Evolutionary conservation across 2,797 vertebrate species (phyloP).

Genomic region (Dallia pectoralis): DNA sequence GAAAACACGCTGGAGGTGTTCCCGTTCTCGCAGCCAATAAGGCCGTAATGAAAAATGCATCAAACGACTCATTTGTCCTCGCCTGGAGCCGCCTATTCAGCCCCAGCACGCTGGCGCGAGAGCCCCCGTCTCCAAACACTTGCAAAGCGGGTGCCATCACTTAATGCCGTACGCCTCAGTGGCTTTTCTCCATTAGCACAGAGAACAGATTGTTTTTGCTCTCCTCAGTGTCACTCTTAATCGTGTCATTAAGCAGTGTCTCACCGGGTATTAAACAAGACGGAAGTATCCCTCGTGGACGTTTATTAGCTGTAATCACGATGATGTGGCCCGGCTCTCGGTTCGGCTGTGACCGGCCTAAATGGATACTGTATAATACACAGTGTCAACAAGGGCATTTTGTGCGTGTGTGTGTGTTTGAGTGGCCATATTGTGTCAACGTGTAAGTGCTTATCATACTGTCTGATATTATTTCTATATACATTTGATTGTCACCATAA

Average conservation of each 20-base stretch:
- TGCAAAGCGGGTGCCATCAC: conserved; percentile 14
- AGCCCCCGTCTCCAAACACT: background rate
- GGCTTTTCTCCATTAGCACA: conserved; percentile 25
- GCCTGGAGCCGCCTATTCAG: conserved; percentile 33
- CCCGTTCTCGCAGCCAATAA: conserved; percentile 50
- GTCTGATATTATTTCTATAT: background rate
- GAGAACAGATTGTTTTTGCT: conserved; percentile 15
- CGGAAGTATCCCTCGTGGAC: conserved; percentile 24
- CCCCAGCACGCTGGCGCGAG: background rate
- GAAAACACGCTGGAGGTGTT: conserved; percentile 21
- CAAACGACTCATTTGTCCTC: conserved; percentile 37
- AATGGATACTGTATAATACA: background rate
- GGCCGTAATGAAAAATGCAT: conserved; percentile 55
- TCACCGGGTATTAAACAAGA: conserved; percentile 26
- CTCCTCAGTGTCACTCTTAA: conserved; percentile 32
- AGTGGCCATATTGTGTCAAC: conserved; percentile 8
- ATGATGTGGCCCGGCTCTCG: conserved; percentile 15
- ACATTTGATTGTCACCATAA: background rate
- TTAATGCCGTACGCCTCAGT: conserved; percentile 16
- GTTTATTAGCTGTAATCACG: conserved; percentile 34
- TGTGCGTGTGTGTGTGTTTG: conserved; percentile 12
- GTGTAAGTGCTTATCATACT: background rate
- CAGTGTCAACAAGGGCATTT: background rate
- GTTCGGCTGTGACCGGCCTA: background rate
- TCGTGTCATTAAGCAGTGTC: conserved; percentile 21